Percentiles rank a stretch among this genome's conserved stretches.
Conservation (phyloP, 2,797 vertebrate species). For the Gymnocypris eckloni region DNA sequence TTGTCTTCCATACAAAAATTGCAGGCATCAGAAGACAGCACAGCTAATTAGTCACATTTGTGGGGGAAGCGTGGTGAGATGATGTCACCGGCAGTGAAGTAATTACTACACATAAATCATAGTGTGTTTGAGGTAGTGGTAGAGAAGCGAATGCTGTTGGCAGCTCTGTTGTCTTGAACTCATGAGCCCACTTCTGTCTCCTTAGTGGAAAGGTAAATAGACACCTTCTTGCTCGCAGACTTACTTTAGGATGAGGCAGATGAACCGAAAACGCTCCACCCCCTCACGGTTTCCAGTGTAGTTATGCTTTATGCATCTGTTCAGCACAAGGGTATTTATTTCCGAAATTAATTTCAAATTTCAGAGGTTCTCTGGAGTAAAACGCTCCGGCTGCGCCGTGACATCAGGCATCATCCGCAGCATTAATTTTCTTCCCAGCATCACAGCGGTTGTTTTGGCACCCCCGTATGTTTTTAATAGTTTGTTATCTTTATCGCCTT, state of each 20-base stretch:
- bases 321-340: slow-evolving; percentile 33
- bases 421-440: slow-evolving; percentile 43
- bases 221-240: slow-evolving; percentile 42
- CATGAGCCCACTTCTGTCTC: slow-evolving; percentile 39
- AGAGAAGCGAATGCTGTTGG: slow-evolving; percentile 45
- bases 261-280: neutral
- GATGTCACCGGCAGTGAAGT: slow-evolving; percentile 62
- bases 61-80: slow-evolving; percentile 56
- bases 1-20: slow-evolving; percentile 36
- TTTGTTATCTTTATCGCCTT: slow-evolving; percentile 38
- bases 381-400: slow-evolving; percentile 18
- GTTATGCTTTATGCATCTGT: slow-evolving; percentile 13
- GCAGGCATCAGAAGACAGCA: slow-evolving; percentile 72
- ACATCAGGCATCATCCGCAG: slow-evolving; percentile 47
- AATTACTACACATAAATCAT: slow-evolving; percentile 67
- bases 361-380: slow-evolving; percentile 18
- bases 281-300: neutral
- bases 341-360: slow-evolving; percentile 34
- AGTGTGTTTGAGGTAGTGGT: slow-evolving; percentile 48
- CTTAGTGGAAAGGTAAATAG: slow-evolving; percentile 51
- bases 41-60: slow-evolving; percentile 79
- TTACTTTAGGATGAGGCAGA: slow-evolving; percentile 30
- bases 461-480: slow-evolving; percentile 50
- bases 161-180: slow-evolving; percentile 51
- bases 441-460: slow-evolving; percentile 49